Evolutionary conservation across 2,888 invertebrate species (phyloP), one percentile per base, ranked within the genome.

Genomic region (Fragum whitleyi): DNA sequence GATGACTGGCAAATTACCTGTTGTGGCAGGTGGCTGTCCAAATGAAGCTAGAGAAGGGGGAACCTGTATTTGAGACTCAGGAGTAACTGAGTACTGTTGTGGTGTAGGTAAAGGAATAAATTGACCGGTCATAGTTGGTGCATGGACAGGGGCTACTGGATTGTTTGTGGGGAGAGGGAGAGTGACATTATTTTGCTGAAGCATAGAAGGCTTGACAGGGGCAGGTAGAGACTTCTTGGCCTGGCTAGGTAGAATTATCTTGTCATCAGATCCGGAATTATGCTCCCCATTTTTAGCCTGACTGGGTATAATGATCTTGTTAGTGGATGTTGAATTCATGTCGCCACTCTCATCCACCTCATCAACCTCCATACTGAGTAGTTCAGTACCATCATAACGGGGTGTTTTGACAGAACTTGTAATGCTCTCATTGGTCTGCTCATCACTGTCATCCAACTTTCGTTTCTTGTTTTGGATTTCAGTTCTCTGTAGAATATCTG

Each of bases 401-500:
- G 39, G 16, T 16, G 5, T 14, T 39, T 65, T 36, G 21, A 9
- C 29, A 6, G 21, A 6, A 23, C 5, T 16, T 2, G 71, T 51
- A 55, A 76, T 65, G 11, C 76, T 83, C 21, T 85, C 83, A 23
- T 85, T 81, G 19, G 81, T 79, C 21, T 47, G 7, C 26, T 85
- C 83, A 28, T 83, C 81, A 47, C 85, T 21, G 80, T 81, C 29
- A 85, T 87, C 85, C 61, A 19, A 19, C 65, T 70, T 62, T 47
- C 16, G 29, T 29, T 36, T 29, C 62, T 57, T 36, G n/a, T 36
- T 51, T 74, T 73, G 16, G 21, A 68, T 51, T 55, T 77, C 47
- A 74, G 14, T 23, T 32, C 23, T 28, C 21, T 26, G 29, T 68
- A 89, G 51, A 36, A 88, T 88, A 74, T 91, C 91, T 26, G 90